Percentiles rank a stretch among this genome's conserved stretches.
These are phyloP conservation scores for Smithornis capensis DNA, from an alignment of 2,113 vertebrate genomes.

Conservation along the genomic window DNA sequence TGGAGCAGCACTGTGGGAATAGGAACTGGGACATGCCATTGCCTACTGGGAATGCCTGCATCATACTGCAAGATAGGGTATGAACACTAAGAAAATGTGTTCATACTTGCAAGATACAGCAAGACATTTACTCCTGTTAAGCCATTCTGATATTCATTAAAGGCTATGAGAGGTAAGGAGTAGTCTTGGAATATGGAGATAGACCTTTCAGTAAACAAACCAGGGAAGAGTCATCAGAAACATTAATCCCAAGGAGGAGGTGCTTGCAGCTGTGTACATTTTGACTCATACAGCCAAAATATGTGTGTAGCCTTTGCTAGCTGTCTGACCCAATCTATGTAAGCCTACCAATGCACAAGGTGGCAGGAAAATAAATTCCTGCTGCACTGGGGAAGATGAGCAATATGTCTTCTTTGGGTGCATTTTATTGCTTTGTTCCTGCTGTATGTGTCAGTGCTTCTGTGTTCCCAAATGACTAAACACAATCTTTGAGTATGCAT, in stretches of 20 bases:
- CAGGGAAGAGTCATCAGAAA: neutral
- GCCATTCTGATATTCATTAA: neutral
- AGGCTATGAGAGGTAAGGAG: neutral
- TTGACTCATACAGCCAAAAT: neutral
- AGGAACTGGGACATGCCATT: neutral
- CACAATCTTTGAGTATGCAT: neutral
- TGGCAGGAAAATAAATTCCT: neutral
- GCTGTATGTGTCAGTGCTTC: neutral
- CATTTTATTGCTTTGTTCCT: neutral
- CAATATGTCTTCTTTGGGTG: neutral
- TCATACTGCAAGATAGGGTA: rapidly evolving
- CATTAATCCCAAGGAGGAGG: neutral
- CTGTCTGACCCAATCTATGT: neutral
- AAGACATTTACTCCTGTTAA: neutral
- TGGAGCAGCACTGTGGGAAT: neutral
- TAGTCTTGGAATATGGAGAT: neutral
- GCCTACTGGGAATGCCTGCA: neutral
- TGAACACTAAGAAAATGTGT: neutral
- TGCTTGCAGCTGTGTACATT: neutral
- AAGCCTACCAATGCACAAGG: neutral
- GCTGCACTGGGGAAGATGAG: neutral
- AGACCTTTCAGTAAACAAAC: neutral
- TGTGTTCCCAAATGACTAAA: neutral
- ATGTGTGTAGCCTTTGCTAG: neutral
- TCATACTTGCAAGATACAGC: neutral